Conservation (phyloP, 2,113 vertebrate species). For the Heterochromis multidens region DNA sequence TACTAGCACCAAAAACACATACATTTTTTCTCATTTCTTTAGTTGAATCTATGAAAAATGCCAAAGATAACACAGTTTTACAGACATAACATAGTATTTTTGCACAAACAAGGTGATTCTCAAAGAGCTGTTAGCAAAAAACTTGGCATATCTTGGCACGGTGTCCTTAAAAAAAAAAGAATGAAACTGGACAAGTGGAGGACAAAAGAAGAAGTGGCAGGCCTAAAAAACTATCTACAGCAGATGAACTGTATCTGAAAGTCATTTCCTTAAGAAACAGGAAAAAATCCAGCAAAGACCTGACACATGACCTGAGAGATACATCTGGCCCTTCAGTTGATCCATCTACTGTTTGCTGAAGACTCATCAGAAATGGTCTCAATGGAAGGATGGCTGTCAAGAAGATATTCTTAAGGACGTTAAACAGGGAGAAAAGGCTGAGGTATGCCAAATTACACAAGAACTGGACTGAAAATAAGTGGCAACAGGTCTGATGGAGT, state of each 20-base stretch:
- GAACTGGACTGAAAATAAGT: background rate
- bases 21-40: no score
- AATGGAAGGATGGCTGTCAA: background rate
- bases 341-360: background rate
- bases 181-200: no score
- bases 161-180: no score
- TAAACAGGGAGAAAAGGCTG: background rate
- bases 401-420: background rate
- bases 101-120: no score
- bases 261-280: background rate
- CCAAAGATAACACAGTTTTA: no score
- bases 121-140: no score
- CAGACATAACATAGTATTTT: no score
- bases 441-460: background rate
- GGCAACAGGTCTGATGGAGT: background rate
- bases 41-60: no score
- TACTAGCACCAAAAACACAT: no score
- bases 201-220: background rate
- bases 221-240: background rate
- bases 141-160: no score
- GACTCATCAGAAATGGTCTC: background rate
- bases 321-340: background rate
- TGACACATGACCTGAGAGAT: background rate
- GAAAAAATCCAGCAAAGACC: background rate
- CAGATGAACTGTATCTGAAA: background rate